phyloP scores from a whole-genome alignment of 2,888 invertebrate species.

The Callinectes sapidus region DNA sequence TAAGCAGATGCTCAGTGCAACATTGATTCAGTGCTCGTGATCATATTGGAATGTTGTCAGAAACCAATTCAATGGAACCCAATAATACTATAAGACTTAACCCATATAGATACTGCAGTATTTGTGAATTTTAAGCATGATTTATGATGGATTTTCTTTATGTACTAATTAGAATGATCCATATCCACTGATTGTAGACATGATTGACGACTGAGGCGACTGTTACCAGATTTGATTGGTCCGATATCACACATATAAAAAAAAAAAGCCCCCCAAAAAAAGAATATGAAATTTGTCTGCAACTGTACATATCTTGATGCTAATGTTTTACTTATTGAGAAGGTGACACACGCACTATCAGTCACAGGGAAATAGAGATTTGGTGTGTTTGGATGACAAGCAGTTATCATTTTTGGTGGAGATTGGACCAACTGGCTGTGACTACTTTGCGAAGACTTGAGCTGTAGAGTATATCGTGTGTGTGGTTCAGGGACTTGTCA shows the following conservation, averaged over 20 bases:
- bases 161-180: constrained; percentile 69
- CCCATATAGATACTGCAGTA: constrained; percentile 69
- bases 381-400: constrained; percentile 71
- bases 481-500: constrained; percentile 66
- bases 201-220: constrained; percentile 57
- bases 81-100: constrained; percentile 66
- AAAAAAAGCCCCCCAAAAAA: constrained; percentile 8
- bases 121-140: constrained; percentile 69
- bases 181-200: constrained; percentile 64
- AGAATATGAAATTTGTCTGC: constrained; percentile 49
- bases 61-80: constrained; percentile 70
- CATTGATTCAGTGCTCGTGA: constrained; percentile 68
- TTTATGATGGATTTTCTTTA: constrained; percentile 69
- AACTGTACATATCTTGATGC: constrained; percentile 68
- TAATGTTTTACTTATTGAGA: constrained; percentile 61
- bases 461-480: constrained; percentile 68
- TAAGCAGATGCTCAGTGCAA: constrained; percentile 70
- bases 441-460: constrained; percentile 68
- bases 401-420: constrained; percentile 68
- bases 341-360: constrained; percentile 63
- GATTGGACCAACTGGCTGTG: constrained; percentile 71
- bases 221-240: constrained; percentile 68
- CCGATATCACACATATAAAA: constrained; percentile 41
- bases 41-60: constrained; percentile 69
- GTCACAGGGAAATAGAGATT: constrained; percentile 69